Evolutionary conservation across 2,797 vertebrate species (phyloP).

Genomic region (Gallinago solitaria): DNA sequence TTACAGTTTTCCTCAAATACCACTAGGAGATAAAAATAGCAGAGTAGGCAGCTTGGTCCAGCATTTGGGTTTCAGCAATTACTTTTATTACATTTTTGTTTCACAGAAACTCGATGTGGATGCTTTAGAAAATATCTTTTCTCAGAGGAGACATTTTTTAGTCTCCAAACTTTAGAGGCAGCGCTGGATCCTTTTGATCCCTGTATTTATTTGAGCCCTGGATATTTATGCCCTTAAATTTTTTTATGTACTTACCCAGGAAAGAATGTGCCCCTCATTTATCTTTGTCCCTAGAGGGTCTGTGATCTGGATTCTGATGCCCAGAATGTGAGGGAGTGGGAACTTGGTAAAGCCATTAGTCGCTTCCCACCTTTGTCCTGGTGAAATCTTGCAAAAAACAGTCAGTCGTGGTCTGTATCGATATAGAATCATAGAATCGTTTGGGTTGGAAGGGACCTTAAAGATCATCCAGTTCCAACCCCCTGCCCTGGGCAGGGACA

Average conservation of each 20-base stretch:
- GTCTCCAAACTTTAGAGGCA: not conserved
- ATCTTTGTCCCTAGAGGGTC: not conserved
- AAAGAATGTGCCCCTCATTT: not conserved
- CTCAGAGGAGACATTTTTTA: not conserved
- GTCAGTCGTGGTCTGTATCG: not conserved
- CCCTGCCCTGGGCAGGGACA: too few relatives aligned
- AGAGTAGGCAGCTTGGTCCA: not conserved
- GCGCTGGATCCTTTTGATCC: not conserved
- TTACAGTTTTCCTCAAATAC: not conserved
- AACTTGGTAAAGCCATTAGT: not conserved
- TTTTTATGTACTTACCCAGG: not conserved
- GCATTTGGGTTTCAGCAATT: not conserved
- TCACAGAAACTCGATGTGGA: not conserved
- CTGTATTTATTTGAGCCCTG: not conserved
- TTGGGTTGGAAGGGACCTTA: too few relatives aligned
- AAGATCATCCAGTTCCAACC: too few relatives aligned
- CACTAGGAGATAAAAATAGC: not conserved
- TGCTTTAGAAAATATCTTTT: not conserved
- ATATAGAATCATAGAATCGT: too few relatives aligned
- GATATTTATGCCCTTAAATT: not conserved
- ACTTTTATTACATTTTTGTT: not conserved
- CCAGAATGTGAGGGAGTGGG: not conserved
- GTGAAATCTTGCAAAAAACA: not conserved
- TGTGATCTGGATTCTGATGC: not conserved
- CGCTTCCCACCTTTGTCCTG: not conserved